A percentile compares a stretch with the other conserved stretches of the same genome.
Conservation (phyloP, 1,140 invertebrate species). For the Antheraea pernyi region DNA sequence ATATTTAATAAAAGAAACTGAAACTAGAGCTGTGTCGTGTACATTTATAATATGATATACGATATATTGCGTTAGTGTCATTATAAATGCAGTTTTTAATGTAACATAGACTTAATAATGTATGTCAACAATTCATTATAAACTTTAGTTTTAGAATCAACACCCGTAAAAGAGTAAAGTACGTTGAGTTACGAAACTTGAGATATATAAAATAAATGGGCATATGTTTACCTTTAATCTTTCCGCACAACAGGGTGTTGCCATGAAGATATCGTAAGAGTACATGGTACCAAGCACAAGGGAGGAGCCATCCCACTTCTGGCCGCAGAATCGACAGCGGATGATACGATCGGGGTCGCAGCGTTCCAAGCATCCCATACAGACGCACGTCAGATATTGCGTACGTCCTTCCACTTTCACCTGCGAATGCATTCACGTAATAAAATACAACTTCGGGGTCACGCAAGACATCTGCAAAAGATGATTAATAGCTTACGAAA, state of each 20-base stretch:
- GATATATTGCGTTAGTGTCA: too few relatives aligned
- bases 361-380: conserved; percentile 94
- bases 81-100: too few relatives aligned
- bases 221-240: conserved; percentile 87
- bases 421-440: conserved; percentile 70
- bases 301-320: conserved; percentile 95
- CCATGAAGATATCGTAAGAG: conserved; percentile 98
- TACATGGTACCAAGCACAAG: conserved; percentile 98
- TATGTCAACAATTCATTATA: too few relatives aligned
- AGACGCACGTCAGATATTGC: conserved; percentile 95
- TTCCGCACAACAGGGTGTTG: conserved; percentile 96
- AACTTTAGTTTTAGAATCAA: too few relatives aligned
- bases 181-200: too few relatives aligned
- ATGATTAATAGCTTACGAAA: too few relatives aligned
- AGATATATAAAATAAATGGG: neutral
- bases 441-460: neutral
- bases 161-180: too few relatives aligned
- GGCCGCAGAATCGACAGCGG: conserved; percentile 89
- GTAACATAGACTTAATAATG: too few relatives aligned
- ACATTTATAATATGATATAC: too few relatives aligned
- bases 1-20: too few relatives aligned
- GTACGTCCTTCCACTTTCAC: conserved; percentile 93
- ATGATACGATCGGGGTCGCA: conserved; percentile 86
- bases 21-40: too few relatives aligned
- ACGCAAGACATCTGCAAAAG: too few relatives aligned